phyloP scores from a whole-genome alignment of 1,140 invertebrate species.

The Dendroctonus valens region DNA sequence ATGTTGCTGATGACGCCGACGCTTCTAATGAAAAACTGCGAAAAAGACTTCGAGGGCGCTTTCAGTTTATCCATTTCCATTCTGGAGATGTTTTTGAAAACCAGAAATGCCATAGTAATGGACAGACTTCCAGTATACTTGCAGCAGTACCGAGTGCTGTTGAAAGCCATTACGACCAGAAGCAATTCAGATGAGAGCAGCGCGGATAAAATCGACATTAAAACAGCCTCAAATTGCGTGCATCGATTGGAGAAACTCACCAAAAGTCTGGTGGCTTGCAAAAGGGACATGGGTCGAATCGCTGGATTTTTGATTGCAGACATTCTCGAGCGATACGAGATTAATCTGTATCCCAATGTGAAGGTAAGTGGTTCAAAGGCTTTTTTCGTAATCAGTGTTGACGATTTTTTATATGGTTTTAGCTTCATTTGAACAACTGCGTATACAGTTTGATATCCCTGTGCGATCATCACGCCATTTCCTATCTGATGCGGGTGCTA shows the following conservation, averaged over 20 bases:
- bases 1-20: slow-evolving; percentile 28
- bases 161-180: slow-evolving; percentile 38
- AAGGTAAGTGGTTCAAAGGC: slow-evolving; percentile 35
- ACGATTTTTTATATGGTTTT: slow-evolving; percentile 27
- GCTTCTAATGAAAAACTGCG: slow-evolving; percentile 24
- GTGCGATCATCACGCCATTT: slow-evolving; percentile 45
- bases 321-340: slow-evolving; percentile 45
- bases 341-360: slow-evolving; percentile 40
- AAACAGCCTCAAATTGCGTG: slow-evolving; percentile 40
- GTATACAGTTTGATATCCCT: slow-evolving; percentile 42
- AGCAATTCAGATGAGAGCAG: slow-evolving; percentile 34
- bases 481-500: slow-evolving; percentile 42
- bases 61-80: slow-evolving; percentile 35
- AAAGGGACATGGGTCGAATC: slow-evolving; percentile 44
- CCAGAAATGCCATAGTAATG: slow-evolving; percentile 42
- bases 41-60: slow-evolving; percentile 30
- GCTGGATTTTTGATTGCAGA: slow-evolving; percentile 45
- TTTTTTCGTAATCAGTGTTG: neutral
- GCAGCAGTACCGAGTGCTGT: slow-evolving; percentile 40
- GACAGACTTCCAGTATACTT: slow-evolving; percentile 44
- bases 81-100: slow-evolving; percentile 42
- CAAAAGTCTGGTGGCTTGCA: slow-evolving; percentile 37
- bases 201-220: slow-evolving; percentile 17
- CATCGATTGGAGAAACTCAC: slow-evolving; percentile 45
- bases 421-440: slow-evolving; percentile 46